Base-by-base conservation (phyloP, 2,797 vertebrate species). In the Nannoperca australis region DNA sequence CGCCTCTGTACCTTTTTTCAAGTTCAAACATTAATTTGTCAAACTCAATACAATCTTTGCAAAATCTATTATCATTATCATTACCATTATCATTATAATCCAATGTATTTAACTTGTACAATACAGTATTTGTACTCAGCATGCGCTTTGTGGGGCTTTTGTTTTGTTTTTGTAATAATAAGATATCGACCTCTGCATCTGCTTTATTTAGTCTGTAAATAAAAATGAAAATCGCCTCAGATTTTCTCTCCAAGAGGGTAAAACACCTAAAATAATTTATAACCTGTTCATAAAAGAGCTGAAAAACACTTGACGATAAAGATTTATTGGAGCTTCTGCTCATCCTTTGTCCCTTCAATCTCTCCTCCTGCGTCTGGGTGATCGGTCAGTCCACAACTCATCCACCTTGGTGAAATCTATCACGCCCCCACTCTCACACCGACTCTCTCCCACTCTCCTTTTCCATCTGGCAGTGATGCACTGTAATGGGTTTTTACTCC, bases 371-470 rank as follows among this genome's bases (percentile, higher is more conserved):
- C 22, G 17, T 87, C 79, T 83, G 78, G 55, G 45, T 76, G 78
- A 91, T 86, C 47, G 30, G 73, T 89, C 75, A 73, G 85, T 76
- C 67, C 83, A 79, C 85, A 69, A 73, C 79, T 83, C 89, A 85
- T 90, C 83, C 81, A 45, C 74, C 81, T 83, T 64, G 30, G 74
- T 70, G 89, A 89, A 85, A 92, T 92, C 86, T 71, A 93, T 95
- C 91, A 91, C 38, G 58, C 85, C 85, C 90, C 90, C 85, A 89
- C 91, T 84, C 88, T 66, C 70, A 64, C 78, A 18, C 60, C 8
- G 49, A 32, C 76, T 60, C 76, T 76, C 79, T 77, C 73, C 81
- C 81, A 67, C 88, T 82, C 81, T 56, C 36, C 36, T 71, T 82
- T 64, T 82, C 82, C 85, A 82, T 82, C 79, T 86, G 73, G 64